phyloP scores from a whole-genome alignment of 2,888 invertebrate species.

The Tipula unca region DNA sequence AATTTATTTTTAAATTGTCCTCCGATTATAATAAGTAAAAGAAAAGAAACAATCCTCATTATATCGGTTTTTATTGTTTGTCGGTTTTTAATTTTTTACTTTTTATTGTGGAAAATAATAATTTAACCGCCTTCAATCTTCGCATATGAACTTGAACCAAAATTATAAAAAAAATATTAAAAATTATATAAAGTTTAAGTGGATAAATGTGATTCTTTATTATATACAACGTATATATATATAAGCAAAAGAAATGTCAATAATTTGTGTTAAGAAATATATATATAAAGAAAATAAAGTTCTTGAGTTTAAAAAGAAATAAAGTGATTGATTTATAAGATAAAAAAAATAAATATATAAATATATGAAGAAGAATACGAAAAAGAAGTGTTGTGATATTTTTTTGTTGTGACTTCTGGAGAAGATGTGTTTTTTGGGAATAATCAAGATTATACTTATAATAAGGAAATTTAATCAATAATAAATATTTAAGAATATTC shows the following conservation, averaged over 20 bases:
- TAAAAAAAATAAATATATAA: background rate
- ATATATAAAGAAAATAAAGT: background rate
- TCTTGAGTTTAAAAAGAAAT: background rate
- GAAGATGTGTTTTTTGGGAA: background rate
- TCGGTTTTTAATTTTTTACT: background rate
- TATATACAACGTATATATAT: background rate
- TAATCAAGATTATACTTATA: background rate
- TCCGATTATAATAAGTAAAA: background rate
- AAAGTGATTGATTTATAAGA: slow-evolving; percentile 14
- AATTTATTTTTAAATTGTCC: background rate
- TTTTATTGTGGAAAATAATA: background rate
- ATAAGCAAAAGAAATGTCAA: background rate
- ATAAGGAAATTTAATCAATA: background rate
- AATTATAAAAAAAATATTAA: background rate
- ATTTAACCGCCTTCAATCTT: slow-evolving; percentile 8
- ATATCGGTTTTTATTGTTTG: background rate
- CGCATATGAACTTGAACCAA: background rate
- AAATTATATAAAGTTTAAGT: background rate
- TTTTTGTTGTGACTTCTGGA: slow-evolving; percentile 14
- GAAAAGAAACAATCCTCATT: background rate
- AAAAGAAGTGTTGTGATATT: background rate
- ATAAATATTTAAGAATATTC: background rate
- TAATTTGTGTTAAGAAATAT: slow-evolving; percentile 4
- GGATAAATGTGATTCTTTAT: background rate
- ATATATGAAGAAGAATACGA: background rate